phyloP scores from a whole-genome alignment of 2,797 vertebrate species.

The Luscinia megarhynchos region DNA sequence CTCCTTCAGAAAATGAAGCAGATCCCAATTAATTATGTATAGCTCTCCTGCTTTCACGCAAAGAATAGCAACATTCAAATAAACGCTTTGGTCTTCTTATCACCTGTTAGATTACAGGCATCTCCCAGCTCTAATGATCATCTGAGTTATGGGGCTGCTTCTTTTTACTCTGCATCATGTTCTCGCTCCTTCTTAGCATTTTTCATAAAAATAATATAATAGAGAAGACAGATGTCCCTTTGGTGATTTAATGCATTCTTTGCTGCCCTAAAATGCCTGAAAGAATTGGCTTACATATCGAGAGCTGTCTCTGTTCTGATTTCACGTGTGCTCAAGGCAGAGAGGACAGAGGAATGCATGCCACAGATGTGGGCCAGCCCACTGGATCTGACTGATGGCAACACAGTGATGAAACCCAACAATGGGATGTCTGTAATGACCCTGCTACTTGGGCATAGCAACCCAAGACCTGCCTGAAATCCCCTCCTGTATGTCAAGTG shows the following conservation, averaged over 20 bases:
- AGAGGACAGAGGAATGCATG: not conserved
- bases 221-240: conserved; percentile 11
- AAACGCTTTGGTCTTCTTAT: conserved; percentile 23
- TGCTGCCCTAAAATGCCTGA: not conserved
- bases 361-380: not conserved
- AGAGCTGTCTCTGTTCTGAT: conserved; percentile 5
- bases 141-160: not conserved
- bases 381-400: not conserved
- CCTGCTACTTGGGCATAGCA: not conserved
- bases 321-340: not conserved
- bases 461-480: not conserved
- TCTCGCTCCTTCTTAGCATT: conserved; percentile 19
- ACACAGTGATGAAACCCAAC: not conserved
- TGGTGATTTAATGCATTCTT: conserved; percentile 13
- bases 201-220: conserved; percentile 37
- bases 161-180: not conserved
- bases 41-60: conserved; percentile 17
- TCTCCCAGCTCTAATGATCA: conserved; percentile 29
- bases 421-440: not conserved
- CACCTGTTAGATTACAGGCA: conserved; percentile 57
- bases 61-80: conserved; percentile 49
- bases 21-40: conserved; percentile 68
- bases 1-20: conserved; percentile 69
- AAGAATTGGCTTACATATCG: not conserved
- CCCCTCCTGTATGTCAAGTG: not conserved